phyloP scores from a whole-genome alignment of 1,140 invertebrate species.

The Drosophila watanabei region DNA sequence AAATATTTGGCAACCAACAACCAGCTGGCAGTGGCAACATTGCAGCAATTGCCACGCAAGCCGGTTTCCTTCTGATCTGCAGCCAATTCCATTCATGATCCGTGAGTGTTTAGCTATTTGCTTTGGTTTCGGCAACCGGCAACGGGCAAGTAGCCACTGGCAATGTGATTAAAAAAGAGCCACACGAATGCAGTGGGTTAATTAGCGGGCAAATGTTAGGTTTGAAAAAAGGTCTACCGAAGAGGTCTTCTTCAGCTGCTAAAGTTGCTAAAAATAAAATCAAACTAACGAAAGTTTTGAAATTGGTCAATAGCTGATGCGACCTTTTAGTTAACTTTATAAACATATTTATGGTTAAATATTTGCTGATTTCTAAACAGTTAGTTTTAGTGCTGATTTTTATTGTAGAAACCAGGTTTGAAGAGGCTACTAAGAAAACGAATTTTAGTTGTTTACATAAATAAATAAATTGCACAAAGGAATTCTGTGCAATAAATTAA shows the following conservation, averaged over 20 bases:
- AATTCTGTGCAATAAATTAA: too few species aligned
- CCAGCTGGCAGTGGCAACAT: conserved; percentile 43
- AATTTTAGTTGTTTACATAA: too few species aligned
- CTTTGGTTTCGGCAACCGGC: conserved; percentile 33
- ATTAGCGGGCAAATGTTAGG: conserved; percentile 63
- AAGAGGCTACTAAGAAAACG: too few species aligned
- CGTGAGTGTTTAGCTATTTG: conserved; percentile 29
- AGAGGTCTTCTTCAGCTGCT: conserved; percentile 12
- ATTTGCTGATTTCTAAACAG: background rate
- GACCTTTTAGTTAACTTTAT: background rate
- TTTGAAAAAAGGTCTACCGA: conserved; percentile 27
- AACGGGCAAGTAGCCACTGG: conserved; percentile 4
- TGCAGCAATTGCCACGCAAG: conserved; percentile 41
- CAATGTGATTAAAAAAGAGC: conserved; percentile 42
- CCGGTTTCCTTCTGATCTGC: conserved; percentile 43
- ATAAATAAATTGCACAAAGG: too few species aligned
- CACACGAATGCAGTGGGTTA: conserved; percentile 29
- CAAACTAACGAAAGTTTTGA: conserved; percentile 19
- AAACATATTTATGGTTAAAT: background rate
- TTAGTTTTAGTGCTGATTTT: too few species aligned
- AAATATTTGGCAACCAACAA: conserved; percentile 56
- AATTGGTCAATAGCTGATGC: conserved; percentile 4
- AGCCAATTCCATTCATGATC: conserved; percentile 29
- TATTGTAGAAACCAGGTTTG: too few species aligned
- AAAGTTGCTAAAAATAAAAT: conserved; percentile 19